Evolutionary conservation across 2,888 invertebrate species (phyloP).

Genomic region (Epinotia demarniana): DNA sequence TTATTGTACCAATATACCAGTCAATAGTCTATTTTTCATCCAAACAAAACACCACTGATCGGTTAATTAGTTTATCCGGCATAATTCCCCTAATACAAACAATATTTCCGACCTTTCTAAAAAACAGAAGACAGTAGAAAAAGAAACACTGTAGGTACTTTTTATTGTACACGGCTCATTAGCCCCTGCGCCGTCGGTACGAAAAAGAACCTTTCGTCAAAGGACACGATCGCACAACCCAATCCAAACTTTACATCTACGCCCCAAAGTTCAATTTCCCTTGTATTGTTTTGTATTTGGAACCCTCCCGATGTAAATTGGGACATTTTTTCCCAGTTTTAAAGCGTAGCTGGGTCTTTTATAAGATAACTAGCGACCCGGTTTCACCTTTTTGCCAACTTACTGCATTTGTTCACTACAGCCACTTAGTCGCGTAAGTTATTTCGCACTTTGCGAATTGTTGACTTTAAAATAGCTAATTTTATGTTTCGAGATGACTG

Average conservation of each 20-base stretch:
- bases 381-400: conserved; percentile 45
- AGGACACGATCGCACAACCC: conserved; percentile 50
- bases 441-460: conserved; percentile 41
- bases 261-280: conserved; percentile 42
- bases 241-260: conserved; percentile 49
- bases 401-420: conserved; percentile 42
- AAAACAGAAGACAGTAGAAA: conserved; percentile 48
- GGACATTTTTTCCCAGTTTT: conserved; percentile 63
- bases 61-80: neutral
- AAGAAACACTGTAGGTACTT: conserved; percentile 56
- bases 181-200: conserved; percentile 56
- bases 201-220: conserved; percentile 62
- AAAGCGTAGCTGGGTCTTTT: conserved; percentile 59
- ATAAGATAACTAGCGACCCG: conserved; percentile 50
- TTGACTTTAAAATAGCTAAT: conserved; percentile 34
- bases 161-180: conserved; percentile 70
- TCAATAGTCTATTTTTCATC: neutral
- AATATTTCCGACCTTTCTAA: conserved; percentile 40
- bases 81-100: conserved; percentile 19
- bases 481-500: conserved; percentile 5
- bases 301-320: conserved; percentile 55
- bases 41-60: neutral
- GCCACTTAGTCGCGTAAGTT: conserved; percentile 43
- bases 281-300: conserved; percentile 44
- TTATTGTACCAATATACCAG: too few relatives aligned